phyloP scores from a whole-genome alignment of 2,888 invertebrate genomes.

The Hemithea aestivaria region DNA sequence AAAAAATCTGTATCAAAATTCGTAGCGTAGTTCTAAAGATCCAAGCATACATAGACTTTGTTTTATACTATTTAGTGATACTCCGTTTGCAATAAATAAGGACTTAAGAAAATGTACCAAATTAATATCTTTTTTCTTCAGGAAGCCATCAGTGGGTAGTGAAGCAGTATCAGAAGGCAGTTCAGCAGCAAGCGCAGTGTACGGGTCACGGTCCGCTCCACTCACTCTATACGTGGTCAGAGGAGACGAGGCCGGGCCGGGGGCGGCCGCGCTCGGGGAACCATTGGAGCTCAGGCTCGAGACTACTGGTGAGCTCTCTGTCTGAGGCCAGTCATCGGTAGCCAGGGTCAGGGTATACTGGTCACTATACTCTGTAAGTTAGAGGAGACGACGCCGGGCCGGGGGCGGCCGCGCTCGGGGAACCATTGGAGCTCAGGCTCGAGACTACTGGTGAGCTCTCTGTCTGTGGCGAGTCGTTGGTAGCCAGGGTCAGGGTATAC shows the following conservation, averaged over 20 bases:
- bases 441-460: constrained; percentile 45
- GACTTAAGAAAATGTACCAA: no score
- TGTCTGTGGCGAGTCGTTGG: background rate
- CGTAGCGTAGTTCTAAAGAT: no score
- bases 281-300: constrained; percentile 63
- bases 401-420: constrained; percentile 57
- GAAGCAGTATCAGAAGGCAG: constrained; percentile 25
- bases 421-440: constrained; percentile 60
- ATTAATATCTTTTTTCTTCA: no score
- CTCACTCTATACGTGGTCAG: constrained; percentile 67
- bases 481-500: no score
- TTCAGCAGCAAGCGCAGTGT: constrained; percentile 60
- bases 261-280: constrained; percentile 60
- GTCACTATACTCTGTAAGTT: constrained; percentile 56
- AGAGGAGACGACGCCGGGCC: constrained; percentile 41
- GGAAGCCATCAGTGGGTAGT: constrained; percentile 44
- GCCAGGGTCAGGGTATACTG: no score
- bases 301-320: constrained; percentile 34
- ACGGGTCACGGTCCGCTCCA: constrained; percentile 46
- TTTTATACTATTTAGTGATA: no score
- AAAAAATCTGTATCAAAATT: no score
- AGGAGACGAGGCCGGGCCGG: constrained; percentile 35
- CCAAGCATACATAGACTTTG: no score
- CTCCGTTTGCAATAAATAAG: no score
- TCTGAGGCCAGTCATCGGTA: background rate